Evolutionary conservation across 2,888 invertebrate species (phyloP).

Genomic region (Mycalesis mineus): DNA sequence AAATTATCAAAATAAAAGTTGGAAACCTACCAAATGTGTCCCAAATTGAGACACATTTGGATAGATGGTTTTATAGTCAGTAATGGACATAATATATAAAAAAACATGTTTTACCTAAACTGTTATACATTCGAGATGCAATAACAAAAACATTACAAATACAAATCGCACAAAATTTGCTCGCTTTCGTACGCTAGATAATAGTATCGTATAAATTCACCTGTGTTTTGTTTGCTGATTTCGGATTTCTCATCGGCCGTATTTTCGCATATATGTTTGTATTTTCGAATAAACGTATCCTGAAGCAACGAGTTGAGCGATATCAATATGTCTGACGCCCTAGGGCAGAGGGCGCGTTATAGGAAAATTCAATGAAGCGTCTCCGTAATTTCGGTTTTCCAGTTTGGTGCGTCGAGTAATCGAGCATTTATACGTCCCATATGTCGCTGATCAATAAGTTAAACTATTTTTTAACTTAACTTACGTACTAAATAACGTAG

Average conservation of each 20-base stretch:
- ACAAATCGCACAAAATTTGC: too few species aligned
- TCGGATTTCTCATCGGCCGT: background rate
- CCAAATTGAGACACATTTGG: too few species aligned
- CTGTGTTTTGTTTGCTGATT: background rate
- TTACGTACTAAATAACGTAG: too few species aligned
- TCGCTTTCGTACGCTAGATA: too few species aligned
- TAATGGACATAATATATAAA: too few species aligned
- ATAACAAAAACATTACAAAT: too few species aligned
- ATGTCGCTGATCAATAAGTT: slow-evolving; percentile 2
- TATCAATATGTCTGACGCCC: slow-evolving; percentile 24
- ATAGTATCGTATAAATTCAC: background rate
- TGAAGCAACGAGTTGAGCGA: slow-evolving; percentile 5
- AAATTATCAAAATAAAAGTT: too few species aligned
- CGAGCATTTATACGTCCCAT: slow-evolving; percentile 17
- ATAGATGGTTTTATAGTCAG: too few species aligned
- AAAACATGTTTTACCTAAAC: too few species aligned
- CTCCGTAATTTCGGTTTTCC: slow-evolving; percentile 73
- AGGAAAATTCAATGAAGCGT: slow-evolving; percentile 70
- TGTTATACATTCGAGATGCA: too few species aligned
- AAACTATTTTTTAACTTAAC: background rate
- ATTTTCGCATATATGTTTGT: background rate
- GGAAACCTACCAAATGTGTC: too few species aligned
- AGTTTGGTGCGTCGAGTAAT: slow-evolving; percentile 53
- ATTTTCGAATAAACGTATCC: slow-evolving; percentile 2
- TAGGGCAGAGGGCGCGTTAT: slow-evolving; percentile 50